phyloP scores from a whole-genome alignment of 2,113 vertebrate species.

The Speoplatyrhinus poulsoni region DNA sequence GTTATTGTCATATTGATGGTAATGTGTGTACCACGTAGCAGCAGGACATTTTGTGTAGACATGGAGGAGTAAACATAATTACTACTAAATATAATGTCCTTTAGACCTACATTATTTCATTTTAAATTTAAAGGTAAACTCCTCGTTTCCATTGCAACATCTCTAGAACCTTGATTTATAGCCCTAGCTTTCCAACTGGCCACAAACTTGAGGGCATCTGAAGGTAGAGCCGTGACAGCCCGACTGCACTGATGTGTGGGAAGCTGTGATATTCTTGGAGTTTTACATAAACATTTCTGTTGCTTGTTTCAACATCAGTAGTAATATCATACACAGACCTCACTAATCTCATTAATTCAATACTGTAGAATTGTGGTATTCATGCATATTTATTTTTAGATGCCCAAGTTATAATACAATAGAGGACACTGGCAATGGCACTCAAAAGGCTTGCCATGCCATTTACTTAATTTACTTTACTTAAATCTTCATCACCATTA shows the following conservation, averaged over 20 bases:
- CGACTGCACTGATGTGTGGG: no score
- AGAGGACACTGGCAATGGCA: conserved; percentile 23
- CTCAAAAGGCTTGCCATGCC: conserved; percentile 33
- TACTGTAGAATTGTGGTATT: conserved; percentile 15
- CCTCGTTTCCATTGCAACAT: no score
- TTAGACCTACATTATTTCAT: conserved; percentile 11
- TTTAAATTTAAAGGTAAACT: no score
- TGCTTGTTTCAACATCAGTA: no score
- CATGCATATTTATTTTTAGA: conserved; percentile 4
- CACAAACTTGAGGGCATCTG: no score
- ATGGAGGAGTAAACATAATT: conserved; percentile 29
- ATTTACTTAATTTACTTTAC: no score
- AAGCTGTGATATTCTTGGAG: no score
- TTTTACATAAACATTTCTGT: no score
- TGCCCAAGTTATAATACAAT: conserved; percentile 1
- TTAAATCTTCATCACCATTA: conserved; percentile 63
- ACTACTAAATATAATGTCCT: conserved; percentile 21
- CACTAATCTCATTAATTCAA: conserved; percentile 19
- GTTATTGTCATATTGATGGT: conserved; percentile 21
- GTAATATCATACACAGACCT: no score
- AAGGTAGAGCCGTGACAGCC: no score
- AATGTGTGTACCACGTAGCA: conserved; percentile 40
- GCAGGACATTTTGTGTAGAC: conserved; percentile 40
- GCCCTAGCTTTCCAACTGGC: no score
- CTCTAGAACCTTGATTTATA: no score